Conservation (phyloP, 2,797 vertebrate genomes). For the Cryptoprocta ferox region DNA sequence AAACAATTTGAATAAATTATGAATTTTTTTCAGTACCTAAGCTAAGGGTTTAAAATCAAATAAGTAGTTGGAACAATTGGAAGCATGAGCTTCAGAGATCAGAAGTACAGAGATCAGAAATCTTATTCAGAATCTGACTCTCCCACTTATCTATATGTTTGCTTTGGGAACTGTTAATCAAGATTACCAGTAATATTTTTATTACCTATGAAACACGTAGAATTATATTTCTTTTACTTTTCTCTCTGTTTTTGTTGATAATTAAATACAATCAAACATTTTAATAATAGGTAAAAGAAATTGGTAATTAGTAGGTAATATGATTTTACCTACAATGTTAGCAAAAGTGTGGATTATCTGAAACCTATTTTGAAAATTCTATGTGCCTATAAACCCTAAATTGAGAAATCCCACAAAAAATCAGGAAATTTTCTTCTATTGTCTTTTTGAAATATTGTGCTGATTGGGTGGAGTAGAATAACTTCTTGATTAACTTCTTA, state of each 20-base stretch:
- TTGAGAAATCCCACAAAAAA: background rate
- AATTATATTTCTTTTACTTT: background rate
- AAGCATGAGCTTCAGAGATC: background rate
- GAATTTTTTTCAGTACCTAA: background rate
- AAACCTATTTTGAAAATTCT: background rate
- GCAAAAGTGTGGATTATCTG: background rate
- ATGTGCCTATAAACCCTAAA: background rate
- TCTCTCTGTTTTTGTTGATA: background rate
- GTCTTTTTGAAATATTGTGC: background rate
- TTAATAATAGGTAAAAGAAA: background rate
- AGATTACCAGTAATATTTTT: background rate
- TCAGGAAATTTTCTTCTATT: background rate
- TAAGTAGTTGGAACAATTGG: background rate
- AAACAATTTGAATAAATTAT: background rate
- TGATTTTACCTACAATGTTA: background rate
- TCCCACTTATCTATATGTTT: background rate
- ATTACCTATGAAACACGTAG: background rate
- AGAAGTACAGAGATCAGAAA: background rate
- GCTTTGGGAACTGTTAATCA: background rate
- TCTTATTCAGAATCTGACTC: background rate
- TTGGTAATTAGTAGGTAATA: background rate
- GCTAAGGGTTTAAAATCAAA: background rate
- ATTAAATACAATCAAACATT: background rate
- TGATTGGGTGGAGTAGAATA: background rate
- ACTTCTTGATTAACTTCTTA: background rate